Evolutionary conservation across 2,888 invertebrate genomes (phyloP), one percentile per base, ranked within the genome.

Genomic region (Tuberolachnus salignus): DNA sequence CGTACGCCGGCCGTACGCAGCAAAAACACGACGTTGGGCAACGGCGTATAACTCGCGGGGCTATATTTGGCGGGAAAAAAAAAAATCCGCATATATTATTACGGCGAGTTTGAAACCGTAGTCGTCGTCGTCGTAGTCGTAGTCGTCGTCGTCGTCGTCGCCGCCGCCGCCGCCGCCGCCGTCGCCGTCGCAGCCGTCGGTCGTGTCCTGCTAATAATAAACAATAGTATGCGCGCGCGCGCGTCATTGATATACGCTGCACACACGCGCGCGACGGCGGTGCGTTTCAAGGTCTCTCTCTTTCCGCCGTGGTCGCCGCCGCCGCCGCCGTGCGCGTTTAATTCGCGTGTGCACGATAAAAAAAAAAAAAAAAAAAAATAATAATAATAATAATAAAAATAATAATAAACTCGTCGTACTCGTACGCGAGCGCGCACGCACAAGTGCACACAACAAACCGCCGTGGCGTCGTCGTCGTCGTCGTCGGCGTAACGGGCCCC

Each of bases 201-300:
- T n/a, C 13, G 51, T 14, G 51, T 44, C 64, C 21, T 13, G 64
- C 64, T 64, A 64, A 64, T 64, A 64, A 64, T 64, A 64, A 61
- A 64, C 64, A 64, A 64, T 64, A 64, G 64, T 13, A 13, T 46
- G 46, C 13, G 42, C 42, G 34, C 34, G n/a, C 42, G 42, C 63
- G 42, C 64, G 64, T 64, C 64, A 64, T 44, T 64, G 64, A 64
- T 64, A 46, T 44, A 44, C 21, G 21, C 64, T 44, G 21, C 64
- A 46, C 64, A 14, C 63, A 34, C 34, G 6, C 34, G 34, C 34
- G 34, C 34, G 34, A 6, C 34, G 13, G 46, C 46, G 46, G 46
- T 46, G 46, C 34, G 34, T 46, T 64, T 46, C 64, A 64, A 64
- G 64, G 64, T 64, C 64, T 64, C 64, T 64, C 64, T 44, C 42